Conservation (phyloP, 2,797 vertebrate genomes). For the Linurgus olivaceus region DNA sequence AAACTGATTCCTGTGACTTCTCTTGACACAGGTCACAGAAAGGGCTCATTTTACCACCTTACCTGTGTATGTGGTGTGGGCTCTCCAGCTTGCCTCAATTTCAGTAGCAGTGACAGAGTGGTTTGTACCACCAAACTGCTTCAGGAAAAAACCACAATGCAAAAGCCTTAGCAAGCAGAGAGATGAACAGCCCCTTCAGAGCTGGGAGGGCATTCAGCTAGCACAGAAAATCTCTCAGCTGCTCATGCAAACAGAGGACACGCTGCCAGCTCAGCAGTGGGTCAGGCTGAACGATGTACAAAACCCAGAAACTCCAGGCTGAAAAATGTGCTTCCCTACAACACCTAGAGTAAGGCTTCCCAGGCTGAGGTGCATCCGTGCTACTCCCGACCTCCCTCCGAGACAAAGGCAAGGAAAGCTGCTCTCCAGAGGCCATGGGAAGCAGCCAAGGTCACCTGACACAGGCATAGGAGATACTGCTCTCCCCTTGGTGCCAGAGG, state of each 20-base stretch:
- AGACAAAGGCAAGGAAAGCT: not conserved
- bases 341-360: not conserved
- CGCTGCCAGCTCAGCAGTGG: not conserved
- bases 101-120: not conserved
- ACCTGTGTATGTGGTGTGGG: not conserved
- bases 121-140: not conserved
- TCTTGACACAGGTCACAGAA: not conserved
- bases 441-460: not conserved
- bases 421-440: not conserved
- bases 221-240: not conserved
- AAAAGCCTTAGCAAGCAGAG: not conserved
- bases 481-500: not conserved
- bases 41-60: not conserved
- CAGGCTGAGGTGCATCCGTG: not conserved
- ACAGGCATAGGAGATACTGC: not conserved
- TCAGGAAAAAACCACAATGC: not conserved
- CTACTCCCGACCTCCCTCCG: not conserved
- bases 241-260: not conserved
- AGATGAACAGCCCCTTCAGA: not conserved
- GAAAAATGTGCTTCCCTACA: rapidly evolving
- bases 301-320: not conserved
- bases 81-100: not conserved
- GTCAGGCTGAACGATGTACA: not conserved
- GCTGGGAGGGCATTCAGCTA: not conserved
- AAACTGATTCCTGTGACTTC: not conserved